These are phyloP conservation scores for Mus spicilegus DNA, from an alignment of 2,113 vertebrate genomes.

Conservation along the genomic window DNA sequence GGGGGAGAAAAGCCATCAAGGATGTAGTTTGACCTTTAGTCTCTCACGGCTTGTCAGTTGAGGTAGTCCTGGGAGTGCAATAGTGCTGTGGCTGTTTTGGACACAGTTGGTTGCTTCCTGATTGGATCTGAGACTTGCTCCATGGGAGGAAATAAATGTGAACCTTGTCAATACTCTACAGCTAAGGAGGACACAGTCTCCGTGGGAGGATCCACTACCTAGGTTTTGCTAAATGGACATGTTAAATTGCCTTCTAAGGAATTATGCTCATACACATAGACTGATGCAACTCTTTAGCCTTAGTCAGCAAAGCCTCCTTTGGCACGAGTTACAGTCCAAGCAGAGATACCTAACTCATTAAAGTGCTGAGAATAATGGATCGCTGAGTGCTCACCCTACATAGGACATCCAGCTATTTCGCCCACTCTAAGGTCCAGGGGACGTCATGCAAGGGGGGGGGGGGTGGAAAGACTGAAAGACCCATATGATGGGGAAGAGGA, in stretches of 20 bases:
- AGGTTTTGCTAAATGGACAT: not conserved
- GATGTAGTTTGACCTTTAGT: not conserved
- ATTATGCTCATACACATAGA: not conserved
- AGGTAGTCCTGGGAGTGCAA: not conserved
- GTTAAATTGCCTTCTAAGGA: not conserved
- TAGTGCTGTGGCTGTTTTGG: not conserved
- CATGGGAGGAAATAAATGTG: not conserved
- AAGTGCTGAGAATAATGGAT: not conserved
- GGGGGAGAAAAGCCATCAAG: not conserved
- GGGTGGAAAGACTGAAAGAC: not conserved
- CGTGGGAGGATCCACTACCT: not conserved
- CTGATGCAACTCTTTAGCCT: not conserved
- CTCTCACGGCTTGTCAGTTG: not conserved
- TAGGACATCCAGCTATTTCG: not conserved
- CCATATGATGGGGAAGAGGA: not conserved
- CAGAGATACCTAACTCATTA: not conserved
- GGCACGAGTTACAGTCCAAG: not conserved
- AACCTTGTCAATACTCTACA: too few species aligned
- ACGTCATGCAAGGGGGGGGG: not conserved
- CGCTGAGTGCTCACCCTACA: not conserved
- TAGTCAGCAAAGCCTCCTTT: not conserved
- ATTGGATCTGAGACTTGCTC: too few species aligned
- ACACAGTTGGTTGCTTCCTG: too few species aligned
- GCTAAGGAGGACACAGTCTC: not conserved
- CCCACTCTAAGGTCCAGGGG: not conserved